Conservation (phyloP, 2,888 invertebrate genomes). For the Loripinus fragilis region DNA sequence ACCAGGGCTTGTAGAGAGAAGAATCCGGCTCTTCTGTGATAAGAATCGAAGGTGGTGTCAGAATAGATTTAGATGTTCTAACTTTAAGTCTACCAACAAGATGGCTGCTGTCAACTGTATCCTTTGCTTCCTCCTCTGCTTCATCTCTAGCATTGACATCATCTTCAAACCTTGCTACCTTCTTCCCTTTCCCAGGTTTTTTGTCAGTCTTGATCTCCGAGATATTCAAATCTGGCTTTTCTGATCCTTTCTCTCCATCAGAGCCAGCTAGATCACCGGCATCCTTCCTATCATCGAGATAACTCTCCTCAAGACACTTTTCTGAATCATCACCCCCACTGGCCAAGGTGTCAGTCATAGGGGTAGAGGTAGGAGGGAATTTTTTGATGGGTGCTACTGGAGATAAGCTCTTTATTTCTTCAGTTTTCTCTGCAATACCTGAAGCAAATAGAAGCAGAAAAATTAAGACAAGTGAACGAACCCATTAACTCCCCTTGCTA, state of each 20-base stretch:
- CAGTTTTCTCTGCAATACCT: slow-evolving; percentile 9
- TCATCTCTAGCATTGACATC: neutral
- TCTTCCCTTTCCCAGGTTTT: neutral
- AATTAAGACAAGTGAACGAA: no score
- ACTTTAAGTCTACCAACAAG: neutral
- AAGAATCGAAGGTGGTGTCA: neutral
- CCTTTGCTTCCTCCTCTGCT: neutral
- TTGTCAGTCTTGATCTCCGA: slow-evolving; percentile 6
- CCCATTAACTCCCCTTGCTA: no score
- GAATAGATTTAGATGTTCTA: neutral
- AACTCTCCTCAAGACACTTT: slow-evolving; percentile 55
- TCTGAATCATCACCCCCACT: neutral
- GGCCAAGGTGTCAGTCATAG: slow-evolving; percentile 21
- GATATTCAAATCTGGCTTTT: neutral
- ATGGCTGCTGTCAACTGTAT: neutral
- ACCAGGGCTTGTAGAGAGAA: neutral
- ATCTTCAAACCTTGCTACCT: neutral
- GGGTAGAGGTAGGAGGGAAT: slow-evolving; percentile 52
- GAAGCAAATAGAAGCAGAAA: no score
- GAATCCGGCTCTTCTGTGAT: neutral
- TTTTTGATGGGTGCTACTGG: slow-evolving; percentile 13
- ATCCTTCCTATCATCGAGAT: slow-evolving; percentile 30
- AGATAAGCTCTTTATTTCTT: slow-evolving; percentile 23
- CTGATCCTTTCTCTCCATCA: neutral
- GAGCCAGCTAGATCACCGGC: neutral